Percentiles rank a stretch among this genome's conserved stretches.
Evolutionary conservation across 2,797 vertebrate species (phyloP).

Genomic region (Pipistrellus nathusii): DNA sequence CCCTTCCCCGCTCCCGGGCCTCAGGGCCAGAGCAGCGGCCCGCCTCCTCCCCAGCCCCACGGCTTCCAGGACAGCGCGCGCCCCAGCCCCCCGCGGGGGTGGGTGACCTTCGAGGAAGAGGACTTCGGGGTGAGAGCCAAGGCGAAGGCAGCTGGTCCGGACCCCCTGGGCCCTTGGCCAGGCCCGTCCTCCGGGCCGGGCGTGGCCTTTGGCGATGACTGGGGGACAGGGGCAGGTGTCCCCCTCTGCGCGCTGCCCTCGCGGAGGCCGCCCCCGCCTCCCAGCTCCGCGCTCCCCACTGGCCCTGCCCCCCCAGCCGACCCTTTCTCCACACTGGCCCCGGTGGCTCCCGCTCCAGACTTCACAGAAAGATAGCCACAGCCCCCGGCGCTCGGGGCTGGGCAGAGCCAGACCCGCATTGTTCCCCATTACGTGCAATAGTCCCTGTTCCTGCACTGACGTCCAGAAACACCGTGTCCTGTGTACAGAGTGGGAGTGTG

Average conservation of each 20-base stretch:
- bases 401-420: constrained; percentile 84
- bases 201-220: constrained; percentile 87
- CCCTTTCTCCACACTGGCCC: constrained; percentile 84
- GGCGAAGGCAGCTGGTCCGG: constrained; percentile 72
- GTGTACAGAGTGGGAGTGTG: constrained; percentile 85
- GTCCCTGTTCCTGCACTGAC: constrained; percentile 86
- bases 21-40: constrained; percentile 75
- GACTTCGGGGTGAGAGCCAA: constrained; percentile 76
- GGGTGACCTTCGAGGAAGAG: constrained; percentile 97
- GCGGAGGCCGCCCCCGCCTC: constrained; percentile 89
- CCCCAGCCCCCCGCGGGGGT: constrained; percentile 88
- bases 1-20: constrained; percentile 83
- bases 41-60: constrained; percentile 78
- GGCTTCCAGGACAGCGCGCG: constrained; percentile 74
- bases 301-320: constrained; percentile 77
- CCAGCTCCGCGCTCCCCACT: constrained; percentile 87
- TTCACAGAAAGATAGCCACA: constrained; percentile 90
- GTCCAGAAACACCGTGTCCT: constrained; percentile 84
- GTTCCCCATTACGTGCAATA: constrained; percentile 87
- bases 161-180: constrained; percentile 80
- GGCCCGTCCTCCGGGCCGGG: constrained; percentile 83
- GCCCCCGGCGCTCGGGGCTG: constrained; percentile 23
- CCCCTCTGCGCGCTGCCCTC: constrained; percentile 86
- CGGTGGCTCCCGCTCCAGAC: constrained; percentile 87
- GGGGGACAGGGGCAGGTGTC: constrained; percentile 86